phyloP scores from a whole-genome alignment of 1,140 invertebrate genomes.

The Drosophila willistoni region DNA sequence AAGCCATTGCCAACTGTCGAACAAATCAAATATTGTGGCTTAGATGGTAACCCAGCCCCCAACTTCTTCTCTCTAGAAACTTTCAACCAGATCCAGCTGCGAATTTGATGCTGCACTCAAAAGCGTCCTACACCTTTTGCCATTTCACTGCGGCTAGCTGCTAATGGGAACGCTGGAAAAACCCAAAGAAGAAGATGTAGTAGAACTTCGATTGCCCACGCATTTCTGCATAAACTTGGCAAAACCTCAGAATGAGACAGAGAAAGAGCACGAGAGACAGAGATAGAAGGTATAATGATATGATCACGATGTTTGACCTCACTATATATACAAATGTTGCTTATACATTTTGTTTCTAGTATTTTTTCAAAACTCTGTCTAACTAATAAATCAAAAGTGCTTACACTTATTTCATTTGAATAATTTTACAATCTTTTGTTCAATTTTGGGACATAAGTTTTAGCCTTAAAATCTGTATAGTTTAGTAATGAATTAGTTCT shows the following conservation, averaged over 20 bases:
- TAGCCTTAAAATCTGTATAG: no score
- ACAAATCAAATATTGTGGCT: conserved; percentile 74
- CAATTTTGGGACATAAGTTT: neutral
- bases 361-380: neutral
- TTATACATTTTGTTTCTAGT: neutral
- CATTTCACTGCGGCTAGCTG: conserved; percentile 21
- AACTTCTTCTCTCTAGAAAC: neutral
- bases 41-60: neutral
- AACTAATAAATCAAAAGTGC: neutral
- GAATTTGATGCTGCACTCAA: conserved; percentile 69
- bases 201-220: conserved; percentile 20
- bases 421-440: neutral
- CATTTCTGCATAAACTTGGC: conserved; percentile 5
- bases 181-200: conserved; percentile 21
- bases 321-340: neutral
- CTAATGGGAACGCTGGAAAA: conserved; percentile 50
- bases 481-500: no score
- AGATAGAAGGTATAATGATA: conserved; percentile 11
- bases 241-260: neutral
- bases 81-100: conserved; percentile 41
- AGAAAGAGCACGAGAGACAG: no score
- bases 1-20: conserved; percentile 68
- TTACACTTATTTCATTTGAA: neutral
- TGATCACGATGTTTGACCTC: conserved; percentile 22
- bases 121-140: conserved; percentile 62